phyloP scores from a whole-genome alignment of 2,888 invertebrate species.

The Elysia crispata region DNA sequence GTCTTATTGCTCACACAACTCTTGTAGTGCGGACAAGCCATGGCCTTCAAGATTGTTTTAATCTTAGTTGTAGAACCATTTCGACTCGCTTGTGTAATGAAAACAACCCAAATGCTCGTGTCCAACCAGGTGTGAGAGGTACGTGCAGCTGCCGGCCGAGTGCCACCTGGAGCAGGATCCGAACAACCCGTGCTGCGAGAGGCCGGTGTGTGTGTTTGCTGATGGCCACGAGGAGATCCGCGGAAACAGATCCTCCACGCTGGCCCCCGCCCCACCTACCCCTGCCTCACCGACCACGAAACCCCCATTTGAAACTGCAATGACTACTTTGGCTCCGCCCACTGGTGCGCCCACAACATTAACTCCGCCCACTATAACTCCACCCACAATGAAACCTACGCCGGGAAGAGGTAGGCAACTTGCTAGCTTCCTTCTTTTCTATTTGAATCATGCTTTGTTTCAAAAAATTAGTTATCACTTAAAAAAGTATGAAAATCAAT shows the following conservation, averaged over 20 bases:
- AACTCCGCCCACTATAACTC: not conserved
- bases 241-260: slow-evolving; percentile 14
- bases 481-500: too few species aligned
- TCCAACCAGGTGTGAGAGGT: slow-evolving; percentile 59
- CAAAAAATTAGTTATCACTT: too few species aligned
- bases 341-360: too few species aligned
- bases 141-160: slow-evolving; percentile 58
- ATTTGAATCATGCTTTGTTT: too few species aligned
- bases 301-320: not conserved
- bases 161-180: slow-evolving; percentile 63
- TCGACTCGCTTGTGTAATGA: too few species aligned
- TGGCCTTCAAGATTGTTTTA: too few species aligned
- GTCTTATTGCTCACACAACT: too few species aligned
- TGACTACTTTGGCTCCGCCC: too few species aligned
- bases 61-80: too few species aligned
- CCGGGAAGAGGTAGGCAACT: not conserved
- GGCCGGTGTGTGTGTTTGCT: slow-evolving; percentile 62
- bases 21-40: too few species aligned
- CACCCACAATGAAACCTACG: not conserved
- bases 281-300: not conserved
- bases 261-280: not conserved
- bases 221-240: slow-evolving; percentile 52
- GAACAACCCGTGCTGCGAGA: slow-evolving; percentile 62
- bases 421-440: too few species aligned
- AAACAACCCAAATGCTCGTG: too few species aligned